phyloP scores from a whole-genome alignment of 2,888 invertebrate genomes.

The Hyalella azteca region DNA sequence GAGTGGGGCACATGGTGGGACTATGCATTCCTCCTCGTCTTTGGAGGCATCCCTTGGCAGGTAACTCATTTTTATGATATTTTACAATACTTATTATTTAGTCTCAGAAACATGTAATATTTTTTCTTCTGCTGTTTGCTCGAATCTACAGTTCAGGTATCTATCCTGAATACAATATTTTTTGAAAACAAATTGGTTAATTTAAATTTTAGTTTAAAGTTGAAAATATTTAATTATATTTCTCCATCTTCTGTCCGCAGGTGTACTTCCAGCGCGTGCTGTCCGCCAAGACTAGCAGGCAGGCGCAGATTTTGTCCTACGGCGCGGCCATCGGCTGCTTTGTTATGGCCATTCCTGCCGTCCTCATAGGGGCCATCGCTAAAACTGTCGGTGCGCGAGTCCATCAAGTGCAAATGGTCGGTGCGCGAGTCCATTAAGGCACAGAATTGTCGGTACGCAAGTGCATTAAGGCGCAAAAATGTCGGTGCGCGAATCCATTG shows the following conservation, averaged over 20 bases:
- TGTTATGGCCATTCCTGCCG: slow-evolving; percentile 71
- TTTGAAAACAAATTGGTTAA: background rate
- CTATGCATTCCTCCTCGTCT: slow-evolving; percentile 69
- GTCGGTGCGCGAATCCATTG: too few relatives aligned
- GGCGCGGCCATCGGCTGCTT: slow-evolving; percentile 72
- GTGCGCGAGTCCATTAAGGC: too few relatives aligned
- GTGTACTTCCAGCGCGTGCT: slow-evolving; percentile 76
- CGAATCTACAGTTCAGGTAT: background rate
- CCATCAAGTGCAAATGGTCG: too few relatives aligned
- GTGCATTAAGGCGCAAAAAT: too few relatives aligned
- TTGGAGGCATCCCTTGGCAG: slow-evolving; percentile 76
- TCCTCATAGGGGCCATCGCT: slow-evolving; percentile 73
- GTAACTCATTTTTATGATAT: too few relatives aligned
- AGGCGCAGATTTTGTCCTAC: slow-evolving; percentile 71
- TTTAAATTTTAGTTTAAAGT: too few relatives aligned
- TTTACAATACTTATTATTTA: too few relatives aligned
- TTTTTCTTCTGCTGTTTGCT: too few relatives aligned
- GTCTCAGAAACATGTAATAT: too few relatives aligned
- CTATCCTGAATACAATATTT: background rate
- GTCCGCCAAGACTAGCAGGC: slow-evolving; percentile 70
- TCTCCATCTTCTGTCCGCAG: slow-evolving; percentile 59
- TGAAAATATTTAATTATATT: too few relatives aligned
- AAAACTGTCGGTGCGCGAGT: slow-evolving; percentile 66
- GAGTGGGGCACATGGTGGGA: slow-evolving; percentile 69
- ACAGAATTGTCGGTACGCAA: too few relatives aligned